A percentile compares a stretch with the other conserved stretches of the same genome.
phyloP scores from a whole-genome alignment of 2,888 invertebrate species.

The Girardia tigrina region DNA sequence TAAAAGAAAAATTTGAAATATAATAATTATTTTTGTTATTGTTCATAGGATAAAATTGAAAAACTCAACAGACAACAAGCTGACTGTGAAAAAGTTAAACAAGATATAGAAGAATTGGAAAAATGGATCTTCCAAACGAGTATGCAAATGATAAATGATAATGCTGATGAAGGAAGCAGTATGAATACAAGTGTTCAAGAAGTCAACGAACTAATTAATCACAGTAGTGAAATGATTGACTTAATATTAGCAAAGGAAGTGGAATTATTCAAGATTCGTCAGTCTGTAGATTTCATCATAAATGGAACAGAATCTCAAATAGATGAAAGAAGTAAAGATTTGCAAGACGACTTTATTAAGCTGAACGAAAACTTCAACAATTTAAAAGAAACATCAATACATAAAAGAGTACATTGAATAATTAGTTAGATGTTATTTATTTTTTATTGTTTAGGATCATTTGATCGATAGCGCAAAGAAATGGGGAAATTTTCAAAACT shows the following conservation, averaged over 20 bases:
- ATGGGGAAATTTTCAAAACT: not conserved
- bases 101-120: conserved; percentile 11
- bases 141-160: not conserved
- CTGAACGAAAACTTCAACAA: not conserved
- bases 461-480: not conserved
- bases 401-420: not conserved
- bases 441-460: not conserved
- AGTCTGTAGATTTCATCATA: not conserved
- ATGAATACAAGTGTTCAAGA: not conserved
- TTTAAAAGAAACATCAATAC: not conserved
- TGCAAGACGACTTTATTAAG: not conserved
- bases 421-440: not conserved
- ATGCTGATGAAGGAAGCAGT: not conserved
- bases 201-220: not conserved
- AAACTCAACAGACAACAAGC: not conserved
- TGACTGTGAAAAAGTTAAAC: not conserved
- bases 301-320: not conserved
- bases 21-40: no score
- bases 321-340: not conserved
- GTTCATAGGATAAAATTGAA: conserved; percentile 9
- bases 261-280: not conserved
- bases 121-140: conserved; percentile 2
- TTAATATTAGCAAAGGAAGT: not conserved
- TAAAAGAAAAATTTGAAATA: no score
- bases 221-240: not conserved